Evolutionary conservation across 1,140 invertebrate genomes (phyloP).

Genomic region (Lasioglossum albipes): DNA sequence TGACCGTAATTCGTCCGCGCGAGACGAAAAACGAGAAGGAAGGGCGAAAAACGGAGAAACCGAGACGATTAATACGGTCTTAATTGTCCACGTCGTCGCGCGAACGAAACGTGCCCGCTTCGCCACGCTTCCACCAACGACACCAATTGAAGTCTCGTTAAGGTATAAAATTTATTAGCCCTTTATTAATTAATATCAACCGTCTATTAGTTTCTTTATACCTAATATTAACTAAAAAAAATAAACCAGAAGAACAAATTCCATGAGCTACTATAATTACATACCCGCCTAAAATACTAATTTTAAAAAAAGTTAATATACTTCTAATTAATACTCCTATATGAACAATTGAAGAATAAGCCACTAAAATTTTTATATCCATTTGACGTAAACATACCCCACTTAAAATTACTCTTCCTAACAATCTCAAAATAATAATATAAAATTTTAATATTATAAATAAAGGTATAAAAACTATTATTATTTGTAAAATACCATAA

Average conservation of each 20-base stretch:
- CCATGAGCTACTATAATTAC: background rate
- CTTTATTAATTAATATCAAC: background rate
- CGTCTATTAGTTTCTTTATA: background rate
- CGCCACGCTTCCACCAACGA: background rate
- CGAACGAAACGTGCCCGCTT: conserved; percentile 13
- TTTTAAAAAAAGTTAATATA: background rate
- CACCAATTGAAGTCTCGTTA: conserved; percentile 38
- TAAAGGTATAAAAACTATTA: background rate
- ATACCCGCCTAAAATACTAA: background rate
- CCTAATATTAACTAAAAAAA: background rate
- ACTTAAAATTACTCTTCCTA: background rate
- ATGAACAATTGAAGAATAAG: background rate
- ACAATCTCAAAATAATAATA: background rate
- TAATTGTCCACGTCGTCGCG: conserved; percentile 36
- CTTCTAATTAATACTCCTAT: background rate
- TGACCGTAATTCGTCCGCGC: conserved; percentile 49
- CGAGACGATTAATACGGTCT: conserved; percentile 44
- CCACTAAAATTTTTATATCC: background rate
- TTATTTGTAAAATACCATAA: conserved; percentile 76
- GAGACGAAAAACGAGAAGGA: background rate
- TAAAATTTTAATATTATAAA: background rate
- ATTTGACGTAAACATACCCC: background rate
- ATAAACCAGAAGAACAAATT: background rate
- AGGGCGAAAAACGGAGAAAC: conserved; percentile 17
- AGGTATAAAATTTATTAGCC: background rate